Evolutionary conservation across 2,888 invertebrate species (phyloP), one percentile per base, ranked within the genome.

Genomic region (Drosophila emarginata): DNA sequence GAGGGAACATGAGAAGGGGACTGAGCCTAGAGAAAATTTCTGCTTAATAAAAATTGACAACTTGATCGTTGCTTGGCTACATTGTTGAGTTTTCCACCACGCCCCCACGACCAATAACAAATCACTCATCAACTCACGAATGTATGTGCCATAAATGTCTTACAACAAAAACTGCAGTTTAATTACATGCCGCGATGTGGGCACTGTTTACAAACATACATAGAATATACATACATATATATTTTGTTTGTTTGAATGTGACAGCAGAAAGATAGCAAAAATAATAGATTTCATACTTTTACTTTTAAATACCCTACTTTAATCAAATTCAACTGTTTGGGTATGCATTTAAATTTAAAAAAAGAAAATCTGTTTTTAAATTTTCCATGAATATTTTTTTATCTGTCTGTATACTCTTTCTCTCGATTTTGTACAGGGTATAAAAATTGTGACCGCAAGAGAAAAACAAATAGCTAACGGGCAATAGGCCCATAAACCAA

Each of bases 81-180:
- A 79, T 67, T 71, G 67, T 87, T 76, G 65, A 58, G 54, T 12
- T 5, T 21, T 64, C 66, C 79, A 80, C 87, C 79, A 80, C 87
- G 72, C 87, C 87, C 54, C 62, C 26, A 26, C 40, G 18, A 59
- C 39, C 54, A 56, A 52, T 67, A 62, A 79, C 83, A 82, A 82
- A 88, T 88, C 88, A 82, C 83, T 82, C 88, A 85, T 65, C 67
- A 71, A 79, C 85, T 60, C 68, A 54, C 50, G 67, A 40, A 15
- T 45, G 60, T 28, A 32, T 9, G 4, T 21, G 76, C 61, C 67
- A 81, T 87, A 82, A 82, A 82, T 86, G 83, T 87, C 86, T 79
- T 65, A 67, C 71, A 79, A 73, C 71, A 59, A 68, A 85, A 82
- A 79, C 86, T 82, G 88, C 86, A 77, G 58, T 88, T 82, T 82